These are phyloP conservation scores for Leptoclinus maculatus DNA, from an alignment of 2,797 vertebrate genomes.

Conservation along the genomic window DNA sequence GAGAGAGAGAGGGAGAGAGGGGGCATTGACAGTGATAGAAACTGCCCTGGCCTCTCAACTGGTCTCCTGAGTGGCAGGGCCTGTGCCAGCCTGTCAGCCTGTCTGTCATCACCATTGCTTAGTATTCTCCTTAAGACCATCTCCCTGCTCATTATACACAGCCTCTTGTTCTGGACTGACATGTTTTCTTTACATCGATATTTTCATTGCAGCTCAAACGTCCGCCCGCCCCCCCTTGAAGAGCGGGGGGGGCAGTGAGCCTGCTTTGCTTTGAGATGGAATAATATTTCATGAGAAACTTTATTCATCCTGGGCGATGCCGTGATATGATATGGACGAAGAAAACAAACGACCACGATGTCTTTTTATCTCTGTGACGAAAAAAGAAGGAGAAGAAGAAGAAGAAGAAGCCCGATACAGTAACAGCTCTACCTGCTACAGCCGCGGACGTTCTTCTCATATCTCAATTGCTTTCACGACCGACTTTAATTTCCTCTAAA, in stretches of 20 bases:
- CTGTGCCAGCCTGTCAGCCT: conserved; percentile 83
- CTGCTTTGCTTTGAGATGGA: conserved; percentile 52
- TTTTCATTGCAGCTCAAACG: conserved; percentile 71
- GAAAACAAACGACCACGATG: conserved; percentile 67
- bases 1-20: conserved; percentile 21
- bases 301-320: conserved; percentile 58
- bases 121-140: conserved; percentile 85
- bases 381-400: not conserved
- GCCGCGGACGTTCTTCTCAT: conserved; percentile 68
- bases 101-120: conserved; percentile 84
- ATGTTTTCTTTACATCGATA: conserved; percentile 83
- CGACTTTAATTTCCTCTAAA: conserved; percentile 84
- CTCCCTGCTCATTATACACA: conserved; percentile 80
- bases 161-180: conserved; percentile 79
- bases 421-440: conserved; percentile 59
- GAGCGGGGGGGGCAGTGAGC: conserved; percentile 34
- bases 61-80: conserved; percentile 85
- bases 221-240: not conserved
- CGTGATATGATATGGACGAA: conserved; percentile 58
- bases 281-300: conserved; percentile 70
- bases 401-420: conserved; percentile 46
- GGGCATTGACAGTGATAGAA: conserved; percentile 81
- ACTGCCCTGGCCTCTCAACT: conserved; percentile 75
- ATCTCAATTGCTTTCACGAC: conserved; percentile 73
- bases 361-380: conserved; percentile 62